Conservation (phyloP, 2,888 invertebrate genomes). For the Thecocarcelia acutangulata region DNA sequence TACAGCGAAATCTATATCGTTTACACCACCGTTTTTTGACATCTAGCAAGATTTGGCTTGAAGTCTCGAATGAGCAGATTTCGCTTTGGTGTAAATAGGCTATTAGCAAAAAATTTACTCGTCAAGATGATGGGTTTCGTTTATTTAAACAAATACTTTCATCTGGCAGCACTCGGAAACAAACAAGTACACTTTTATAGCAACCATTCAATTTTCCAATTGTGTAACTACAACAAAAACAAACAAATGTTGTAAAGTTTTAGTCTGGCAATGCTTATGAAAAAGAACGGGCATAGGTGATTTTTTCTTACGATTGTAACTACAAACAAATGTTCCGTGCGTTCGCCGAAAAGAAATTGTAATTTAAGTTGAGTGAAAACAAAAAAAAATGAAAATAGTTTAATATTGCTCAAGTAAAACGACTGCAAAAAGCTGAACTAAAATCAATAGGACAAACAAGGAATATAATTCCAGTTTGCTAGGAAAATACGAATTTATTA, state of each 20-base stretch:
- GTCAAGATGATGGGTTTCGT: too few species aligned
- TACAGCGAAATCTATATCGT: too few species aligned
- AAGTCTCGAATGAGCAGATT: too few species aligned
- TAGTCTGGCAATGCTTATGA: conserved; percentile 29
- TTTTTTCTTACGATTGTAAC: conserved; percentile 25
- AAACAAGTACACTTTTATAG: background rate
- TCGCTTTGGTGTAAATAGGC: too few species aligned
- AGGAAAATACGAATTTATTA: conserved; percentile 20
- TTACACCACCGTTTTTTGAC: too few species aligned
- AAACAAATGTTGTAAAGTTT: background rate
- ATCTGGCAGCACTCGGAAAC: background rate
- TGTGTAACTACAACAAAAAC: background rate
- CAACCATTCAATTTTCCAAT: conserved; percentile 9
- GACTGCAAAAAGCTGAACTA: background rate
- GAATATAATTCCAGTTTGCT: background rate
- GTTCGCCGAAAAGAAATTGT: conserved; percentile 20
- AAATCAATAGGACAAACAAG: background rate
- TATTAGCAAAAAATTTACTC: too few species aligned
- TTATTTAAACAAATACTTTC: too few species aligned
- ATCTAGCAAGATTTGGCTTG: too few species aligned
- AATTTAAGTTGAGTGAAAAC: background rate
- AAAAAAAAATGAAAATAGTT: background rate
- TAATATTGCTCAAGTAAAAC: conserved; percentile 7
- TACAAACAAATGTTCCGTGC: conserved; percentile 17
- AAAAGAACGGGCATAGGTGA: conserved; percentile 33